phyloP scores from a whole-genome alignment of 2,888 invertebrate genomes.

The Ophioninae sp. region DNA sequence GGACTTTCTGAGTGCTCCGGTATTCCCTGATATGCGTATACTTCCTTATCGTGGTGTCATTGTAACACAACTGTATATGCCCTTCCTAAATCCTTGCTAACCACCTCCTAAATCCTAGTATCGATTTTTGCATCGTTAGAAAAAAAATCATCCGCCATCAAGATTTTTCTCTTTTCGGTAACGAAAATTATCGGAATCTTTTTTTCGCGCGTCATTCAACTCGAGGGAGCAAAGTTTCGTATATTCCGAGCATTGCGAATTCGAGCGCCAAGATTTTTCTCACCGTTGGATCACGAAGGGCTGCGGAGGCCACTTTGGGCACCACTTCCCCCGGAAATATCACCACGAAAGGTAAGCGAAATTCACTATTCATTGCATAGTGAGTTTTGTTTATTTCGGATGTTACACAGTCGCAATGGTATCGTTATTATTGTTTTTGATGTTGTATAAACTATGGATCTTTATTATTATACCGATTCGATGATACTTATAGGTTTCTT shows the following conservation, averaged over 20 bases:
- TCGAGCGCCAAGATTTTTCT: slow-evolving; percentile 61
- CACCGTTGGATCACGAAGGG: slow-evolving; percentile 61
- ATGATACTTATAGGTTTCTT: neutral
- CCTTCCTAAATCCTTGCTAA: slow-evolving; percentile 1
- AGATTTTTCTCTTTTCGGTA: neutral
- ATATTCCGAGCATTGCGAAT: slow-evolving; percentile 21
- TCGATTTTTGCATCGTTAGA: neutral
- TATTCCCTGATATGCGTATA: slow-evolving; percentile 27
- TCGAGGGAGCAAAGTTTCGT: slow-evolving; percentile 27
- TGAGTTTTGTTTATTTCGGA: neutral
- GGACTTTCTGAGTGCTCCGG: slow-evolving; percentile 35
- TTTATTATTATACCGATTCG: neutral
- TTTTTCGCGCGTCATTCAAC: slow-evolving; percentile 2
- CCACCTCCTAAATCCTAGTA: neutral
- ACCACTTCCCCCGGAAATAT: slow-evolving; percentile 59
- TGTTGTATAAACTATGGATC: neutral
- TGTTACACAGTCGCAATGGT: neutral
- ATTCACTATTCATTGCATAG: slow-evolving; percentile 6
- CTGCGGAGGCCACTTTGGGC: slow-evolving; percentile 61
- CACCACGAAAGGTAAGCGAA: slow-evolving; percentile 56
- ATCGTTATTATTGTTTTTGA: slow-evolving; percentile 7
- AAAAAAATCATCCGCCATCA: neutral
- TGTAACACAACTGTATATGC: slow-evolving; percentile 17
- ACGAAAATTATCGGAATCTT: neutral
- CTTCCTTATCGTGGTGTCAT: slow-evolving; percentile 34